Conservation (phyloP, 2,797 vertebrate species). For the Tachyglossus aculeatus region DNA sequence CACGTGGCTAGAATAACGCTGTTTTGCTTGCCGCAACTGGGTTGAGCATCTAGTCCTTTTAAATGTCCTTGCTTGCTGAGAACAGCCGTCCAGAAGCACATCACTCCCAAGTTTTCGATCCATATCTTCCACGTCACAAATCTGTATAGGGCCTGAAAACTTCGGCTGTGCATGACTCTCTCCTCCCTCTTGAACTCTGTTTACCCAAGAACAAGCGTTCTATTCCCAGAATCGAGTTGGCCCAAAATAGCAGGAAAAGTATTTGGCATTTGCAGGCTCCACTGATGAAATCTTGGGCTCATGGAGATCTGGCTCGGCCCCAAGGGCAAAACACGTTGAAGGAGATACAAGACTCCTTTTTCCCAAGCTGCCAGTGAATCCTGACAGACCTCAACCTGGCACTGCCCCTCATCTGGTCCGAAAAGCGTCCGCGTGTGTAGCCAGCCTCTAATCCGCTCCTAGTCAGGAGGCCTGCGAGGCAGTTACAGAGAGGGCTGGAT, state of each 20-base stretch:
- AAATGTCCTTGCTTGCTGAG: too few relatives aligned
- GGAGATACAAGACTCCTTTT: too few relatives aligned
- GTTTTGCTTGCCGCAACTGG: too few relatives aligned
- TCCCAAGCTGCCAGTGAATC: slow-evolving; percentile 5
- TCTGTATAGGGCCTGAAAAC: slow-evolving; percentile 13
- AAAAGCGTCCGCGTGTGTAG: neutral
- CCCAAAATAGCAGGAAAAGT: neutral
- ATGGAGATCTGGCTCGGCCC: neutral
- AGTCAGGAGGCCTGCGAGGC: neutral
- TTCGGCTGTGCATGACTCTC: neutral
- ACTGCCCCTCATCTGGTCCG: neutral
- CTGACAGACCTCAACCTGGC: neutral
- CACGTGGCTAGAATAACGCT: too few relatives aligned
- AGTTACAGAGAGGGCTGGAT: neutral
- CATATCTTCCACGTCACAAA: slow-evolving; percentile 9
- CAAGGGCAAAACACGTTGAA: slow-evolving; percentile 4
- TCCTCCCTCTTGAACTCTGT: slow-evolving; percentile 7
- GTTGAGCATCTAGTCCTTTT: too few relatives aligned
- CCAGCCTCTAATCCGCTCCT: slow-evolving; percentile 7
- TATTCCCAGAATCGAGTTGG: neutral
- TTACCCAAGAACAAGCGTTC: neutral
- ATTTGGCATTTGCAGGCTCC: too few relatives aligned
- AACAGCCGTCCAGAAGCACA: too few relatives aligned
- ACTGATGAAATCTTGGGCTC: slow-evolving; percentile 3
- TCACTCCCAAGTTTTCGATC: too few relatives aligned